These are phyloP conservation scores for Rhingia campestris DNA, from an alignment of 2,888 invertebrate genomes.

Conservation along the genomic window DNA sequence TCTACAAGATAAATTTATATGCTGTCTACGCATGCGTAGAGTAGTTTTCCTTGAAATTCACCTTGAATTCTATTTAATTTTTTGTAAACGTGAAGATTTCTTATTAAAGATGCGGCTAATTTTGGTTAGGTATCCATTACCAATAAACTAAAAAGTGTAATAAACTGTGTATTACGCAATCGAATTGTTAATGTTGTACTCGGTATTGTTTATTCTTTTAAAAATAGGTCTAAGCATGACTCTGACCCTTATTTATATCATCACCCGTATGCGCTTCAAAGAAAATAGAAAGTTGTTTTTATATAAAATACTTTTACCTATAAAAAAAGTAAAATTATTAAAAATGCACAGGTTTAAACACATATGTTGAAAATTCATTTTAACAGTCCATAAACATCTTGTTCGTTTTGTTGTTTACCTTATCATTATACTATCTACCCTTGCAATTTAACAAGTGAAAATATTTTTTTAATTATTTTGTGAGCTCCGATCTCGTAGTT, in stretches of 20 bases:
- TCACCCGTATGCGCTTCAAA: neutral
- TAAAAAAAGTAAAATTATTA: too few species aligned
- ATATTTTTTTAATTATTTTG: too few species aligned
- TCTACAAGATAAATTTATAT: constrained; percentile 49
- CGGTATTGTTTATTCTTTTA: neutral
- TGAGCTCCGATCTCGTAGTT: too few species aligned
- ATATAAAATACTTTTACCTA: too few species aligned
- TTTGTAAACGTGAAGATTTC: constrained; percentile 40
- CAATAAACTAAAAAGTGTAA: constrained; percentile 56
- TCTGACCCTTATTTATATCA: neutral
- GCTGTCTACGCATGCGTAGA: constrained; percentile 70
- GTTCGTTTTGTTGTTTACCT: too few species aligned
- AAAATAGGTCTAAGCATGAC: constrained; percentile 12
- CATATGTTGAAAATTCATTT: too few species aligned
- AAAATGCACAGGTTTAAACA: too few species aligned
- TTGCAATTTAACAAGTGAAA: too few species aligned
- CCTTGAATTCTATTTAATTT: constrained; percentile 50
- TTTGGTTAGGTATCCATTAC: constrained; percentile 61
- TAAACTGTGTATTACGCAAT: constrained; percentile 51
- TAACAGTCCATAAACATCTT: too few species aligned
- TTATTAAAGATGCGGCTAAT: constrained; percentile 34
- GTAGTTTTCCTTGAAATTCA: constrained; percentile 68
- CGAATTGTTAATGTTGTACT: constrained; percentile 34
- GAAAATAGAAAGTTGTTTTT: neutral
- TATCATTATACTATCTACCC: too few species aligned